These are phyloP conservation scores for Mobula hypostoma DNA, from an alignment of 2,113 vertebrate genomes.

Conservation along the genomic window DNA sequence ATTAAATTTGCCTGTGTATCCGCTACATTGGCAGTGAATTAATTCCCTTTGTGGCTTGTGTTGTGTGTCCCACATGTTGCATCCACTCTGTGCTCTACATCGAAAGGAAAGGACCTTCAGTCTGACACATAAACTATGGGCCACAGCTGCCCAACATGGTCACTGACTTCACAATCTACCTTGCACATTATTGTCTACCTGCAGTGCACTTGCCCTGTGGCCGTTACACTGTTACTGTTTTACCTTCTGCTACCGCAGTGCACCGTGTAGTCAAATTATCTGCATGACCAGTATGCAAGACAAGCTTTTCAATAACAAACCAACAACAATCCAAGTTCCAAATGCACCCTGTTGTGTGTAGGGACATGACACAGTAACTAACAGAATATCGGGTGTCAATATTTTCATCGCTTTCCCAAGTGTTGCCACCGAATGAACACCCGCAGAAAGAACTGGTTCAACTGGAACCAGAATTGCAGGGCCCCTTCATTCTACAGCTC, in stretches of 20 bases:
- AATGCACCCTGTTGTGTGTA: neutral
- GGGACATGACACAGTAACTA: neutral
- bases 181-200: too few relatives aligned
- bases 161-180: too few relatives aligned
- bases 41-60: neutral
- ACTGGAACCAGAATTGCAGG: neutral
- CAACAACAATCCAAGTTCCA: too few relatives aligned
- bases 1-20: neutral
- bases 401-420: neutral
- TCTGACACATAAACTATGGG: neutral
- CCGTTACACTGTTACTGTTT: too few relatives aligned
- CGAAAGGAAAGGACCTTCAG: too few relatives aligned
- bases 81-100: neutral
- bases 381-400: neutral
- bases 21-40: neutral
- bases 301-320: too few relatives aligned
- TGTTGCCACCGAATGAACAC: neutral
- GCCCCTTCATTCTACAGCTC: neutral
- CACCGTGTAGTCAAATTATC: too few relatives aligned
- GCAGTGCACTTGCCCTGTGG: too few relatives aligned
- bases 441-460: neutral
- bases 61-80: neutral
- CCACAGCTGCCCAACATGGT: neutral
- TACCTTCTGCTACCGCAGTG: too few relatives aligned
- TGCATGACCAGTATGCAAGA: too few relatives aligned